These are phyloP conservation scores for Porites evermanni DNA, from an alignment of 92 coral and sea anemone genomes.

Conservation along the genomic window DNA sequence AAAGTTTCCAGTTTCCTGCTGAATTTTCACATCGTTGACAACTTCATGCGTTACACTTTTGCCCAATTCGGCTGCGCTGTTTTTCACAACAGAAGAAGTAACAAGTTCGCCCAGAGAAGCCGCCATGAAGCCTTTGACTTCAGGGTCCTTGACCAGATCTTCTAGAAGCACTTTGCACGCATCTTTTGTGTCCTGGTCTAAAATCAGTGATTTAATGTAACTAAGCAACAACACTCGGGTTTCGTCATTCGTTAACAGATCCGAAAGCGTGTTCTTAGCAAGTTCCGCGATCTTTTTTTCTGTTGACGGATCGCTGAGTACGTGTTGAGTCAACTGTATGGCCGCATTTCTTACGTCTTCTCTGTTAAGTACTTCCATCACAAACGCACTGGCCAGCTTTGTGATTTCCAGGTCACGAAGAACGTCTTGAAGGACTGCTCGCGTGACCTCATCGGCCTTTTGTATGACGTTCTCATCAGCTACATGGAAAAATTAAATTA, in stretches of 20 bases:
- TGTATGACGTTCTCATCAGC: constrained; percentile 96
- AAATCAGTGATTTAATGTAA: constrained; percentile 78
- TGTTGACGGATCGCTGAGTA: constrained; percentile 83
- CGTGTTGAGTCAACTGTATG: constrained; percentile 72
- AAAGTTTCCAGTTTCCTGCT: constrained; percentile 93
- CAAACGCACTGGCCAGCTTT: constrained; percentile 81
- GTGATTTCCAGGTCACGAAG: constrained; percentile 89
- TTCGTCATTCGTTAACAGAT: constrained; percentile 62
- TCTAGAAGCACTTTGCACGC: constrained; percentile 75
- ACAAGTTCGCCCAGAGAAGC: constrained; percentile 89
- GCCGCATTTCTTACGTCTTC: constrained; percentile 84
- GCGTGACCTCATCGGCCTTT: constrained; percentile 93
- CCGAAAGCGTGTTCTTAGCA: constrained; percentile 71
- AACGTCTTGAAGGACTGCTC: constrained; percentile 83
- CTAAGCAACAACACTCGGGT: constrained; percentile 64
- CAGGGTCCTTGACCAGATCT: constrained; percentile 79
- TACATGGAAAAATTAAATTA: constrained; percentile 17
- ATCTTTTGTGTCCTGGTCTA: constrained; percentile 77
- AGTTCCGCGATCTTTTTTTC: constrained; percentile 74
- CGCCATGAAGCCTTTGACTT: constrained; percentile 78
- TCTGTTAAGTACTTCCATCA: constrained; percentile 83
- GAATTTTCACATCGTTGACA: constrained; percentile 84
- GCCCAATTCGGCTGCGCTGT: constrained; percentile 88
- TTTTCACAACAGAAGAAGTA: constrained; percentile 80
- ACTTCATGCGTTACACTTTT: constrained; percentile 89